phyloP scores from a whole-genome alignment of 64 coral and sea anemone species.

The Acropora yongei region DNA sequence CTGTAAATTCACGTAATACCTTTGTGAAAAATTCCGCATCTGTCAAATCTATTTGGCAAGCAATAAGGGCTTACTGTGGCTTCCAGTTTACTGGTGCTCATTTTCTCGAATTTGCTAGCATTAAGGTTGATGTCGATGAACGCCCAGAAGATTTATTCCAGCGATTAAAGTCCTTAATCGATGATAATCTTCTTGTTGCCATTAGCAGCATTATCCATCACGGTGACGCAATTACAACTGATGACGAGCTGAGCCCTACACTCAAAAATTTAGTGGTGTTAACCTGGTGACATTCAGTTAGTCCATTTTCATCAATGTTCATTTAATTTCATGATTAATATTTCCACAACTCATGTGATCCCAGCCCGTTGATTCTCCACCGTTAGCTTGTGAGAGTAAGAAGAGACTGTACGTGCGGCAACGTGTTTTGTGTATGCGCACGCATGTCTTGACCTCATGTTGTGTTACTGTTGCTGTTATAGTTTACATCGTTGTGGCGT shows the following conservation, averaged over 20 bases:
- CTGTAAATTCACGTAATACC: not conserved
- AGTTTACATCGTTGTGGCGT: no score
- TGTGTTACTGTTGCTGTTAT: no score
- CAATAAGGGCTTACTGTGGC: not conserved
- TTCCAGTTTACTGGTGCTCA: not conserved
- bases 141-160: conserved; percentile 15
- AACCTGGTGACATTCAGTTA: not conserved
- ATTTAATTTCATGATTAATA: not conserved
- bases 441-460: no score
- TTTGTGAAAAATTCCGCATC: conserved; percentile 18
- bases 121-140: conserved; percentile 2
- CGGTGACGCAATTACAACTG: not conserved
- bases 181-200: conserved; percentile 13
- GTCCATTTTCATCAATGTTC: no score
- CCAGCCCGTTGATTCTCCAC: not conserved
- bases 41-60: not conserved
- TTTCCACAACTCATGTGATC: not conserved
- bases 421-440: no score
- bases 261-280: conserved; percentile 33
- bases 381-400: no score
- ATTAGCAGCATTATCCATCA: conserved; percentile 1
- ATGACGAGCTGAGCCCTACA: conserved; percentile 12
- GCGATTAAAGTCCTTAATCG: not conserved
- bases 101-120: not conserved
- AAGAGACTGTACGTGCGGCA: not conserved